Conservation (phyloP, 2,113 vertebrate genomes). For the Speoplatyrhinus poulsoni region DNA sequence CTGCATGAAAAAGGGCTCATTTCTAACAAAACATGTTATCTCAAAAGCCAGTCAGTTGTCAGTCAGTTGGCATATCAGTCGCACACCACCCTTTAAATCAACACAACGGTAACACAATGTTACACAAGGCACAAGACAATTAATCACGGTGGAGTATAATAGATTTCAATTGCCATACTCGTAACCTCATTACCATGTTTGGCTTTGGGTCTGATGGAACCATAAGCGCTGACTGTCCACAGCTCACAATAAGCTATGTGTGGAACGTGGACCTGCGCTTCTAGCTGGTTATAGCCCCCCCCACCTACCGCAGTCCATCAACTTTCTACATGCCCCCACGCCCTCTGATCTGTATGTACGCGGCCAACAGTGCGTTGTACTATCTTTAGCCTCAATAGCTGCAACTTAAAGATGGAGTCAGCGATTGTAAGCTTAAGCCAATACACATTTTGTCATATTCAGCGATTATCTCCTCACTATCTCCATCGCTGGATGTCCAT, state of each 20-base stretch:
- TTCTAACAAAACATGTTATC: too few relatives aligned
- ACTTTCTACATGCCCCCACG: neutral
- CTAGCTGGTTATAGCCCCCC: neutral
- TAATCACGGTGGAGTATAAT: neutral
- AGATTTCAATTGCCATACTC: neutral
- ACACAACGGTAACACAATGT: too few relatives aligned
- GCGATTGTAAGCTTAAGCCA: too few relatives aligned
- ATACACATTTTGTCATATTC: too few relatives aligned
- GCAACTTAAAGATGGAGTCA: neutral
- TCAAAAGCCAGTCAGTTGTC: too few relatives aligned
- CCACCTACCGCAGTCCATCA: neutral
- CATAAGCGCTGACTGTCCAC: neutral
- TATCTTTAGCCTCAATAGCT: neutral
- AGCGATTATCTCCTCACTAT: too few relatives aligned
- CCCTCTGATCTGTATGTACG: too few relatives aligned
- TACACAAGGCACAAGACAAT: too few relatives aligned
- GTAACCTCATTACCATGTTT: slow-evolving; percentile 9
- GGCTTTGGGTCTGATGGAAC: neutral
- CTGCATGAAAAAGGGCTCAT: too few relatives aligned
- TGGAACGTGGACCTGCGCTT: slow-evolving; percentile 24
- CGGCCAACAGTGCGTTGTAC: neutral
- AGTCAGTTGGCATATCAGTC: too few relatives aligned
- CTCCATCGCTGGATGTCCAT: too few relatives aligned
- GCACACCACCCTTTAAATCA: too few relatives aligned
- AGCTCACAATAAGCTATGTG: slow-evolving; percentile 5